Percentiles rank a stretch among this genome's conserved stretches.
phyloP scores from a whole-genome alignment of 2,888 invertebrate species.

The Cheiracanthium punctorium region DNA sequence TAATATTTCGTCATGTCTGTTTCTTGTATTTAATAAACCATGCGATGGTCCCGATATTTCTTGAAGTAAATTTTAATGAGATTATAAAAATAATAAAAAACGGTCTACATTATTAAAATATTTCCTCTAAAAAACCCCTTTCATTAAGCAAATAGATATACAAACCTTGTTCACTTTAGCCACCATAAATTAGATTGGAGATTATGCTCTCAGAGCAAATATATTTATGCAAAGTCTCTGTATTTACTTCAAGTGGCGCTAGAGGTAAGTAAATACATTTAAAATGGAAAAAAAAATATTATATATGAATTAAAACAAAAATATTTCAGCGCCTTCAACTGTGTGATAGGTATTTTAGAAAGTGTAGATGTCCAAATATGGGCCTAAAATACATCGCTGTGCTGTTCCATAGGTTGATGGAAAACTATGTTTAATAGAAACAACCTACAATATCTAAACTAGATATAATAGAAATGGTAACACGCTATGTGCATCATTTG shows the following conservation, averaged over 20 bases:
- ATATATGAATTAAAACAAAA: constrained; percentile 42
- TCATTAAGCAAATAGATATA: not conserved
- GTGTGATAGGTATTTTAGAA: constrained; percentile 69
- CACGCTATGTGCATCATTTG: constrained; percentile 19
- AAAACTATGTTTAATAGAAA: constrained; percentile 57
- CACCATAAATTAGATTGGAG: constrained; percentile 51
- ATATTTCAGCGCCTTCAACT: constrained; percentile 63
- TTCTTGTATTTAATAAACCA: constrained; percentile 15
- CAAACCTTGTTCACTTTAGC: constrained; percentile 67
- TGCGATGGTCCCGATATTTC: not conserved
- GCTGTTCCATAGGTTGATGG: constrained; percentile 61
- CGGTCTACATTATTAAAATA: not conserved
- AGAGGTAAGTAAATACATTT: constrained; percentile 60
- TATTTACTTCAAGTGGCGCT: constrained; percentile 65
- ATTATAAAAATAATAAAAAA: not conserved
- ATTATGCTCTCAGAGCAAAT: constrained; percentile 57
- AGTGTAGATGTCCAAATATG: constrained; percentile 53
- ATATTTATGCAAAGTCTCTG: constrained; percentile 66
- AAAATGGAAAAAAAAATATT: constrained; percentile 4
- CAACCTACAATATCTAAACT: constrained; percentile 43
- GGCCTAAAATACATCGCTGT: constrained; percentile 60
- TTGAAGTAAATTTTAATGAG: not conserved
- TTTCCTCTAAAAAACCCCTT: constrained; percentile 8
- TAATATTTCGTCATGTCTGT: constrained; percentile 12
- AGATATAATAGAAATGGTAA: constrained; percentile 48